Evolutionary conservation across 2,888 invertebrate species (phyloP), one percentile per base, ranked within the genome.

Genomic region (Drosophila maculinotata): DNA sequence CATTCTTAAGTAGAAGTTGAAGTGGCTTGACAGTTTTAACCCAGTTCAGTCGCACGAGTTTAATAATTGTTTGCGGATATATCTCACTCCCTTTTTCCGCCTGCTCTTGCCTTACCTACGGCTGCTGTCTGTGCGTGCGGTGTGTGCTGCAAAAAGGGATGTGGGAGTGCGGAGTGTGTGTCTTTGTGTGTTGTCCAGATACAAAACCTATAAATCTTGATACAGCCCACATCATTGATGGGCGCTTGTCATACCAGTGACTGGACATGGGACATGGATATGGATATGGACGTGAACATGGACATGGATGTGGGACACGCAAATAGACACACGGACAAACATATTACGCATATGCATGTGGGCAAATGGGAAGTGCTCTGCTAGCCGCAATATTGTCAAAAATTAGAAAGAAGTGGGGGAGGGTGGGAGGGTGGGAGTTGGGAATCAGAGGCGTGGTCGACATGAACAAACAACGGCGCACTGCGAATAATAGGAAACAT

Each of bases 151-250:
- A 0, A 17, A 14, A 38, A 33, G 15, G 44, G 17, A 49, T 49
- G 47, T 57, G 63, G 38, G 25, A 38, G 35, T 31, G 48, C 14
- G 45, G 45, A 10, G 31, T n/a, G 48, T 33, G 52, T 47, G 65
- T 33, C 44, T 12, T 54, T 35, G 67, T 58, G 54, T 54, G 56
- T 33, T 48, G 68, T 38, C 41, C 70, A 68, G 80, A 81, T 76
- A 81, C 69, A 80, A 80, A 80, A 82, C 83, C 84, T 84, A 91
- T 91, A 91, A 91, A 90, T 91, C 91, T 91, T 91, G 88, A 89
- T 91, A 88, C 88, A 88, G 87, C 73, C 62, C 90, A 89, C 88
- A 90, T 90, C 91, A 91, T 91, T 91, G 91, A 91, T 91, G 90
- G 88, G 79, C 79, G 83, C 70, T 83, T 44, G 64, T 49, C 71